Percentiles rank a stretch among this genome's conserved stretches.
Conservation (phyloP, 2,113 vertebrate species). For the Clarias batrachus region DNA sequence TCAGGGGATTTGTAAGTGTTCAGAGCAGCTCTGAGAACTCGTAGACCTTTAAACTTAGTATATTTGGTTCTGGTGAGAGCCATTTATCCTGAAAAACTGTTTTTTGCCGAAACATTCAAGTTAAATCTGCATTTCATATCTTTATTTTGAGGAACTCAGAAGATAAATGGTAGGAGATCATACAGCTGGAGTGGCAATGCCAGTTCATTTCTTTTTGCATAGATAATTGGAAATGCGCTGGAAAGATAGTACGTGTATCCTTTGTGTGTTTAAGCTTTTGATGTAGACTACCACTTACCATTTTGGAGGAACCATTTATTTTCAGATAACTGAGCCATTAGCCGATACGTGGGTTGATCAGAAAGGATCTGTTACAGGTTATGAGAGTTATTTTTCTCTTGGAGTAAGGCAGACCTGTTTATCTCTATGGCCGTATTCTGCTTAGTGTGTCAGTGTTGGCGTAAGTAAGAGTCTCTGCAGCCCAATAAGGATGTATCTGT, state of each 20-base stretch:
- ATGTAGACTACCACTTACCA: too few relatives aligned
- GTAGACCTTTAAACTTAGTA: slow-evolving; percentile 13
- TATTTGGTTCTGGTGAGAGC: not conserved
- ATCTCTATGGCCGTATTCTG: too few relatives aligned
- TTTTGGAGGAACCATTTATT: not conserved
- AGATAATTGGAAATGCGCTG: too few relatives aligned
- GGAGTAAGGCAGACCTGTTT: not conserved
- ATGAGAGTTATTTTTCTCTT: not conserved
- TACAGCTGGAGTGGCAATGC: not conserved
- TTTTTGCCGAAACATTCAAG: too few relatives aligned
- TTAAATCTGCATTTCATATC: not conserved
- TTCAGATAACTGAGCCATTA: not conserved
- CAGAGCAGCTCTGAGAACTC: slow-evolving; percentile 7
- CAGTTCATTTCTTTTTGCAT: not conserved
- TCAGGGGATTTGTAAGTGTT: not conserved
- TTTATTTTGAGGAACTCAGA: not conserved
- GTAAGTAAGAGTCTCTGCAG: too few relatives aligned
- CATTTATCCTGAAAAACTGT: too few relatives aligned
- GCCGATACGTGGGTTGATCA: not conserved
- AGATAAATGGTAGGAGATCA: not conserved
- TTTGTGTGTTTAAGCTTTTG: too few relatives aligned
- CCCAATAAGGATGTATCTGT: too few relatives aligned
- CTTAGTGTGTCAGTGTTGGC: too few relatives aligned
- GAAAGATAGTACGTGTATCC: too few relatives aligned
- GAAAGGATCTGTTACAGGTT: not conserved